phyloP scores from a whole-genome alignment of 23 tunicate species.

The Ascidia mentula region DNA sequence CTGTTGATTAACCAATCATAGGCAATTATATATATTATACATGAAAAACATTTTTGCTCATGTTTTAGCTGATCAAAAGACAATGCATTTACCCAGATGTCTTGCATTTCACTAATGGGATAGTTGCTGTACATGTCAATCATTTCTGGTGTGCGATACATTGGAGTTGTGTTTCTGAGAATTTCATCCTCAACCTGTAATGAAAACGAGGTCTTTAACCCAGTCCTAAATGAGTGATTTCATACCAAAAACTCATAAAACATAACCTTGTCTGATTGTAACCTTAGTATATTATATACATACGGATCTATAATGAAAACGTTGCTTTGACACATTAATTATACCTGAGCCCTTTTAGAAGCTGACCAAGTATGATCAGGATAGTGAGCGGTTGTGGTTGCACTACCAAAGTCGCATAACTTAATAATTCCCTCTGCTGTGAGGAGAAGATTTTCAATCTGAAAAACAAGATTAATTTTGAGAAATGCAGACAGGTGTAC shows the following conservation, averaged over 20 bases:
- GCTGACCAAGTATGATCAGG: conserved; percentile 98
- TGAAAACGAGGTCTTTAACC: too few species aligned
- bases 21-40: not conserved
- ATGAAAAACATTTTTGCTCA: not conserved
- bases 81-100: conserved; percentile 96
- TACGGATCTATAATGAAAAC: too few species aligned
- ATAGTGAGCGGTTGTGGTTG: conserved; percentile 72
- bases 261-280: too few species aligned
- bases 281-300: too few species aligned
- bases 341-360: conserved; percentile 73
- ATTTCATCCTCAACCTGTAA: conserved; percentile 87
- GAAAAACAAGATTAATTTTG: not conserved
- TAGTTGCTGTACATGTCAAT: conserved; percentile 99
- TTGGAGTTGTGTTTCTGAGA: conserved; percentile 83
- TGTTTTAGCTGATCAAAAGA: too few species aligned
- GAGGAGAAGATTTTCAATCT: conserved; percentile 85
- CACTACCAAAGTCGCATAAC: conserved; percentile 97
- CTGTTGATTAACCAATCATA: not conserved
- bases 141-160: conserved; percentile 99
- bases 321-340: not conserved
- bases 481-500: not conserved
- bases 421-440: conserved; percentile 70
- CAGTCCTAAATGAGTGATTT: too few species aligned
- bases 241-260: too few species aligned
- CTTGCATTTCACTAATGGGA: conserved; percentile 97